Evolutionary conservation across 2,113 vertebrate genomes (phyloP), one percentile per base, ranked within the genome.

Genomic region (Mormyrus lacerda): DNA sequence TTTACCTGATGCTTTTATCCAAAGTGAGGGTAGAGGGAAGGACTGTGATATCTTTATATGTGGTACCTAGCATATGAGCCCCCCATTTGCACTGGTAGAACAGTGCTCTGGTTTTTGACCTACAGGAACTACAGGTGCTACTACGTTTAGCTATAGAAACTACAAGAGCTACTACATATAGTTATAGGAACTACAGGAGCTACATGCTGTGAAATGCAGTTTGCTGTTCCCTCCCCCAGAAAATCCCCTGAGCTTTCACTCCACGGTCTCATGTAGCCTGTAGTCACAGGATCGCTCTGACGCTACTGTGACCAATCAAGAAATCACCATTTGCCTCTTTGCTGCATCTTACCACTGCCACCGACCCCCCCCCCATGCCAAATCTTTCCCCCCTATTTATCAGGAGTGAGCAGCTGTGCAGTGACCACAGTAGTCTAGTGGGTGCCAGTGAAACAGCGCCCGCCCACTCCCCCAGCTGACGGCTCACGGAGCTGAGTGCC

Each of bases 241-340:
- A 44, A 84, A 84, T 84, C 42, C 21, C 44, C 27, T 31, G 4
- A 15, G 11, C 50, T 35, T 27, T 85, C 47, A 85, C 27, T 31
- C 19, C 24, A 17, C 9, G 31, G 35, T 65, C 85, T 17, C 50
- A 87, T 51, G 5, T 47, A 31, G 21, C 51, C 55, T 15, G 15
- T 15, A 45, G 27, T 53, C 11, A n/a, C 51, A 61, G 86, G 86
- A 53, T 61, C 3, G 0, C 35, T 61, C 55, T 7, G 87, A 65
- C 1, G 24, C 55, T 42, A 11, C 55, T 65, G 87, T 44, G 55
- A 53, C 53, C 65, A 87, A 87, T 87, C 11, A 87, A 45, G 35
- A 87, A 87, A 87, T 87, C 39, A 13, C 87, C 58, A 19, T 42
- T 87, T 87, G 35, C 55, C 39, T n/a, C 31, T 87, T 39, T 24